Percentiles rank a stretch among this genome's conserved stretches.
Evolutionary conservation across 2,888 invertebrate species (phyloP).

Genomic region (Aphrophora alni): DNA sequence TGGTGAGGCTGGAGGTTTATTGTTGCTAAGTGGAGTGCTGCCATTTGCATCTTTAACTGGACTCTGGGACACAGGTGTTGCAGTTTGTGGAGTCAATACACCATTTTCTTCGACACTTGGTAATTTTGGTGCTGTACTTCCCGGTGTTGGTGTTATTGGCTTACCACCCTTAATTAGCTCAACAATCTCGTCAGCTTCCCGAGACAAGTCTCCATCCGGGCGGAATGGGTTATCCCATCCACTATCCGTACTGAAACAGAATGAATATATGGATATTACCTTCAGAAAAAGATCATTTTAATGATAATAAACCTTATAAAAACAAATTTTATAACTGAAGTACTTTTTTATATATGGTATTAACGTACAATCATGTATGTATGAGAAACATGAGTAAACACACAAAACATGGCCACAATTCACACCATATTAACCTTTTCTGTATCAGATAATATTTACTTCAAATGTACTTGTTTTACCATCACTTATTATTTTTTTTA

Average conservation of each 20-base stretch:
- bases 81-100: slow-evolving; percentile 56
- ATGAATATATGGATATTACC: background rate
- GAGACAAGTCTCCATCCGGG: slow-evolving; percentile 92
- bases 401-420: too few species aligned
- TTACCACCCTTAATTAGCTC: slow-evolving; percentile 92
- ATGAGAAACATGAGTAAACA: too few species aligned
- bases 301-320: background rate
- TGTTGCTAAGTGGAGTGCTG: slow-evolving; percentile 55
- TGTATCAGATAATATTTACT: too few species aligned
- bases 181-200: slow-evolving; percentile 95
- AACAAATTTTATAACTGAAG: background rate
- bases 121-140: slow-evolving; percentile 62
- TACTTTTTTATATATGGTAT: too few species aligned
- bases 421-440: too few species aligned
- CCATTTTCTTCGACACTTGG: slow-evolving; percentile 60
- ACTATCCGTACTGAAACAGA: slow-evolving; percentile 82
- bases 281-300: background rate
- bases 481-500: too few species aligned
- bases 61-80: slow-evolving; percentile 49
- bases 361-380: too few species aligned
- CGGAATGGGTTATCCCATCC: slow-evolving; percentile 98
- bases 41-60: slow-evolving; percentile 54
- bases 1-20: slow-evolving; percentile 47
- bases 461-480: too few species aligned
- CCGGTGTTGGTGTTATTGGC: slow-evolving; percentile 77